These are phyloP conservation scores for Meriones unguiculatus DNA, from an alignment of 2,113 vertebrate genomes.

Conservation along the genomic window DNA sequence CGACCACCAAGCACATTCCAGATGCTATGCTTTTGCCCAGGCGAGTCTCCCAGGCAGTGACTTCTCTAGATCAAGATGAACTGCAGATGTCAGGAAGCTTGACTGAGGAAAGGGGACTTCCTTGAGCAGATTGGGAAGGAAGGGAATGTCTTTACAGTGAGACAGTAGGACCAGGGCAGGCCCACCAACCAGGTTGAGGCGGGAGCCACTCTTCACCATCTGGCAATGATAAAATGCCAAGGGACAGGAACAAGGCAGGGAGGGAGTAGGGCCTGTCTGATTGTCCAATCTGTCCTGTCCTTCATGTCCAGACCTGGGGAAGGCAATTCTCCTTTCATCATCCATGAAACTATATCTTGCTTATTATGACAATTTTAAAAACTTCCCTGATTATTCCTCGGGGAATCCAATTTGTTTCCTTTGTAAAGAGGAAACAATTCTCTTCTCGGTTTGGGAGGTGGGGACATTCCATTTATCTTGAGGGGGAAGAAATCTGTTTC, in stretches of 20 bases:
- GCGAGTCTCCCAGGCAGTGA: neutral
- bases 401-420: conserved; percentile 81
- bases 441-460: conserved; percentile 75
- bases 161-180: neutral
- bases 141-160: neutral
- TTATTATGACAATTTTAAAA: conserved; percentile 79
- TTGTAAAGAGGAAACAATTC: conserved; percentile 81
- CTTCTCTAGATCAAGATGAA: neutral
- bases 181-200: neutral
- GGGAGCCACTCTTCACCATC: conserved; percentile 1
- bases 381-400: conserved; percentile 79
- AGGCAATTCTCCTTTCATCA: conserved; percentile 75
- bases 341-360: conserved; percentile 80
- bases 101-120: neutral
- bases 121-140: neutral
- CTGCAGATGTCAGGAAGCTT: neutral
- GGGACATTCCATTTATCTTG: conserved; percentile 81
- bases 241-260: conserved; percentile 23
- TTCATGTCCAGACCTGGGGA: conserved; percentile 30
- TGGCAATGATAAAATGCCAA: conserved; percentile 62
- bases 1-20: neutral
- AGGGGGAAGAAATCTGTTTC: conserved; percentile 79
- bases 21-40: neutral
- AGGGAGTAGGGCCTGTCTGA: neutral
- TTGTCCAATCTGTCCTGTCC: conserved; percentile 13